A percentile compares a stretch with the other conserved stretches of the same genome.
Evolutionary conservation across 2,888 invertebrate genomes (phyloP).

Genomic region (Drosophila sordidula): DNA sequence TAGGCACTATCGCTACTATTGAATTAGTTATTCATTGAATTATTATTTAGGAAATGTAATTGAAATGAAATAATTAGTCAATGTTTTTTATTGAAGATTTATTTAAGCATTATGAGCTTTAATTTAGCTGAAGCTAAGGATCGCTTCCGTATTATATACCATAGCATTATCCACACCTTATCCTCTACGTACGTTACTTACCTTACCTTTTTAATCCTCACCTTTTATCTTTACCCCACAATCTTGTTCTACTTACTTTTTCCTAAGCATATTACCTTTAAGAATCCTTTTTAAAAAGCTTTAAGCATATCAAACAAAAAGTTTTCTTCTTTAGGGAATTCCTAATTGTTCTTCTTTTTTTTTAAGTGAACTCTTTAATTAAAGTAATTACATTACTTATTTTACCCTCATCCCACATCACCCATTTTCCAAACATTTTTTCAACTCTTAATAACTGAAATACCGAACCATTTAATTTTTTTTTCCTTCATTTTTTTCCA

Average conservation of each 20-base stretch:
- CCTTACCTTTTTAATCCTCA: too few relatives aligned
- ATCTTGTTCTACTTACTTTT: not conserved
- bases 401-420: not conserved
- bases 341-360: not conserved
- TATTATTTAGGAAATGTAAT: too few relatives aligned
- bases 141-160: too few relatives aligned
- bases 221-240: not conserved
- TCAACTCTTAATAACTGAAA: slow-evolving; percentile 11
- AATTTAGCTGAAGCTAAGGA: too few relatives aligned
- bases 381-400: slow-evolving; percentile 7
- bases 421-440: not conserved
- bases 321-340: not conserved
- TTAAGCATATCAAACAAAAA: not conserved
- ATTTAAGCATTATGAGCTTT: too few relatives aligned
- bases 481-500: slow-evolving; percentile 8
- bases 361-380: not conserved
- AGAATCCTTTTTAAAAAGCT: too few relatives aligned
- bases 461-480: slow-evolving; percentile 21
- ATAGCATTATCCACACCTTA: too few relatives aligned
- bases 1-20: too few relatives aligned
- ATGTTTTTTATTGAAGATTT: too few relatives aligned
- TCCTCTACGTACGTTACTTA: too few relatives aligned
- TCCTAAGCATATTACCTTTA: not conserved
- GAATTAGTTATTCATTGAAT: too few relatives aligned
- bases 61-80: too few relatives aligned